Conservation (phyloP, 1,140 invertebrate genomes). For the Lasaia peninsularis region DNA sequence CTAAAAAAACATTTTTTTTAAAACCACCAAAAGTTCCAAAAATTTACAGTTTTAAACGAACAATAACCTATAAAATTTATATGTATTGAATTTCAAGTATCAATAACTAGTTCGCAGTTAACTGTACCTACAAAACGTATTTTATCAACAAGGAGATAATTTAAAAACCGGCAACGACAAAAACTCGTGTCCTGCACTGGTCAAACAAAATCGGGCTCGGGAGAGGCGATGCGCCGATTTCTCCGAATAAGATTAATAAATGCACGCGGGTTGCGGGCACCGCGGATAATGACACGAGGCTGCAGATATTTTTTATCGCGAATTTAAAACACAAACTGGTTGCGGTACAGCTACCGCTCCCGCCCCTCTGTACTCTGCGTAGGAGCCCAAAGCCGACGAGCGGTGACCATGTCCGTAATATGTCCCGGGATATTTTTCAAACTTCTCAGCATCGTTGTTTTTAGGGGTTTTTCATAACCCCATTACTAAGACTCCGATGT, state of each 20-base stretch:
- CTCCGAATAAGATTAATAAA: slow-evolving; percentile 73
- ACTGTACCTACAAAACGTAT: slow-evolving; percentile 6
- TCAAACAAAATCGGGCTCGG: slow-evolving; percentile 21
- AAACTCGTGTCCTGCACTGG: slow-evolving; percentile 18
- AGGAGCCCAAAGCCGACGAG: neutral
- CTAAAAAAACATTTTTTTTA: no score
- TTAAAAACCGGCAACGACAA: slow-evolving; percentile 22
- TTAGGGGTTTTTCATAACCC: no score
- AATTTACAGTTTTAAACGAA: no score
- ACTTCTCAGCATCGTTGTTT: no score
- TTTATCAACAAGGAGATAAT: slow-evolving; percentile 15
- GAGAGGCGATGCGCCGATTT: slow-evolving; percentile 63
- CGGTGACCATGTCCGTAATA: neutral
- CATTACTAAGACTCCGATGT: no score
- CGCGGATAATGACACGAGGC: slow-evolving; percentile 70
- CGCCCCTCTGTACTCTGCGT: slow-evolving; percentile 40
- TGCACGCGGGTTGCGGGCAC: slow-evolving; percentile 51
- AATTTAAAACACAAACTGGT: slow-evolving; percentile 72
- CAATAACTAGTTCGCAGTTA: slow-evolving; percentile 33
- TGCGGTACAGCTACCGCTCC: slow-evolving; percentile 35
- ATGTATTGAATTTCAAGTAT: neutral
- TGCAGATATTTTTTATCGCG: slow-evolving; percentile 72
- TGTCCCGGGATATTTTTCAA: no score
- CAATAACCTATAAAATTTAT: no score
- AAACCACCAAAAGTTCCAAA: no score